Evolutionary conservation across 2,113 vertebrate genomes (phyloP).

Genomic region (Felis catus): DNA sequence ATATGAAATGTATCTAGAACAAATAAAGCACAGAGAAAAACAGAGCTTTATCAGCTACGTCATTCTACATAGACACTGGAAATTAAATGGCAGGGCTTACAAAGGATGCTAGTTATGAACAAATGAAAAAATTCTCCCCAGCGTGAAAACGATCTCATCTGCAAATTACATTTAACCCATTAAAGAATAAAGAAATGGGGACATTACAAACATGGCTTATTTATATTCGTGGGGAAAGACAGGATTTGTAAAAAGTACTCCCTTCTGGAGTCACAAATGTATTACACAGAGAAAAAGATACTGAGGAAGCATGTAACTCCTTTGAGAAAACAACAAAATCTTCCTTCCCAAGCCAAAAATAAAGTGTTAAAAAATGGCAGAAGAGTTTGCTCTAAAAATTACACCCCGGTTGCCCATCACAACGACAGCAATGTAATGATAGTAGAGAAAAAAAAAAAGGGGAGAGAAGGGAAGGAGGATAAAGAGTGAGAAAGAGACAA

Average conservation of each 20-base stretch:
- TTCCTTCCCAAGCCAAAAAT: neutral
- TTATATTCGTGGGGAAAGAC: neutral
- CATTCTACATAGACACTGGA: neutral
- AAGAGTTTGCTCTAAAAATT: slow-evolving; percentile 14
- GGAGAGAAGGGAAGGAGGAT: neutral
- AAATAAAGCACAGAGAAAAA: slow-evolving; percentile 68
- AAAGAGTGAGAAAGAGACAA: neutral
- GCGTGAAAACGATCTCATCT: neutral
- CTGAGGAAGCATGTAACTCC: neutral
- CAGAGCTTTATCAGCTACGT: neutral
- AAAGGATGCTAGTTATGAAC: neutral
- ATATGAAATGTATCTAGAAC: slow-evolving; percentile 94
- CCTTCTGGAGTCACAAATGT: neutral
- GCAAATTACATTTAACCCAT: neutral
- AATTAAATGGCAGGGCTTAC: neutral
- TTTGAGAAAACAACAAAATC: slow-evolving; percentile 17
- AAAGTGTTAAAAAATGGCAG: neutral
- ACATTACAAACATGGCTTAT: neutral
- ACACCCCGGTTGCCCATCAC: neutral
- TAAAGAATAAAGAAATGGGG: neutral
- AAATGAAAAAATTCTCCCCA: neutral
- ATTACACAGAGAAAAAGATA: neutral
- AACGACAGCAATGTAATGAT: neutral
- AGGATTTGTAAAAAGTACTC: neutral
- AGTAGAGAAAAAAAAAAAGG: neutral